These are phyloP conservation scores for Eulemur albifrons DNA, from an alignment of 2,797 vertebrate genomes.

Conservation along the genomic window DNA sequence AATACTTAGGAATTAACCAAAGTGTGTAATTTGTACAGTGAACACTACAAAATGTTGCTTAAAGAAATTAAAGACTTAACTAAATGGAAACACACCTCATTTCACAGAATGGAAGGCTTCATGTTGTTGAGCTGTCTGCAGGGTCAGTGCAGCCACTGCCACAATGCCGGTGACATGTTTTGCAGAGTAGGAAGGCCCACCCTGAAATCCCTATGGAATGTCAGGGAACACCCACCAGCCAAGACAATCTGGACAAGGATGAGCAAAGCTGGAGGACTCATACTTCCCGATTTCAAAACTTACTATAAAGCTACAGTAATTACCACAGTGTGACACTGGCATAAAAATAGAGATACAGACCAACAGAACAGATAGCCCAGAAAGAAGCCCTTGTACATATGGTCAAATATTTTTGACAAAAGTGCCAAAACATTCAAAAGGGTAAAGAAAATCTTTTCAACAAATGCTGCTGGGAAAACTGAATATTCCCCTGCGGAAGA, in stretches of 20 bases:
- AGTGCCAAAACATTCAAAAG: not conserved
- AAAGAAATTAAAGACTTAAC: not conserved
- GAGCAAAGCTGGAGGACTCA: not conserved
- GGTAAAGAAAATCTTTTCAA: not conserved
- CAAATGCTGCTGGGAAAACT: not conserved
- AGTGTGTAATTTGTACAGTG: not conserved
- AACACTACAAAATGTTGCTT: not conserved
- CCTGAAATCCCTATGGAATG: not conserved
- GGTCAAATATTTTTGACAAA: not conserved
- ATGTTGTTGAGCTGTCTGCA: not conserved
- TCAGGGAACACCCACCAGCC: not conserved
- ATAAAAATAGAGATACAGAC: not conserved
- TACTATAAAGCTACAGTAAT: not conserved
- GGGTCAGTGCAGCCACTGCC: not conserved
- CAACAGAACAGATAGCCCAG: not conserved
- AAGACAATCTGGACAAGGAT: no score
- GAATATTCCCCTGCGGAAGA: not conserved
- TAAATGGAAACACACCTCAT: not conserved
- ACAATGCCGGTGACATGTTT: not conserved
- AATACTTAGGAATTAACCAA: not conserved
- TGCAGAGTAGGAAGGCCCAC: not conserved
- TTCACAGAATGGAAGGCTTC: no score
- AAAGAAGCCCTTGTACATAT: not conserved
- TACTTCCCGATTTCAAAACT: not conserved
- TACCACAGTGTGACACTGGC: no score